Base-by-base conservation (phyloP, 2,888 invertebrate species). In the Spodoptera exigua region DNA sequence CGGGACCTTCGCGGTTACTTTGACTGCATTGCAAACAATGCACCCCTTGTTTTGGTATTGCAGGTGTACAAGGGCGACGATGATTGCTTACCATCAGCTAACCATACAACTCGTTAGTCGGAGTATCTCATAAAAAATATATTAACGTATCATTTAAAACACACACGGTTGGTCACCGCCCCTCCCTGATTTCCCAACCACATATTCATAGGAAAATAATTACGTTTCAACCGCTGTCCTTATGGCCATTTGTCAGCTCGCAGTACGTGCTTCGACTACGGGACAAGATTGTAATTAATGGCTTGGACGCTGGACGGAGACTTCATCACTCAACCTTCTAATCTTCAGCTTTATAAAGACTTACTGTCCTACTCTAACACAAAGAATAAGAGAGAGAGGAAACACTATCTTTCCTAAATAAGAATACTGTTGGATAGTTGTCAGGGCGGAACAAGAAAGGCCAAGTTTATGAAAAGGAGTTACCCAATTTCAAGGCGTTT, bases 221-320 rank as follows among this genome's bases (percentile, higher is more conserved):
- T 78, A 74, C 71, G 63, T 78, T 79, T 79, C 70, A 73, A 55
- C 65, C 71, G 66, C 68, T 64, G 59, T 72, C 65, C 77, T 76
- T 76, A 74, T 70, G 76, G 76, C 74, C 83, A 81, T 82, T 82
- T 79, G 80, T 82, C 83, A 83, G 72, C 40, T 54, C 17, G 37
- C 12, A 16, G 59, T 56, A 76, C 84, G 83, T 83, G 83, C 72
- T 71, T 47, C 48, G 81, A 72, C 70, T 80, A 56, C 47, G 68
- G 54, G 55, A 61, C 58, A 55, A 65, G 56, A 58, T 63, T 52
- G 65, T 80, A 79, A 82, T 82, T 82, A 82, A 83, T 80, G 82
- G 61, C 74, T 44, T 45, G 63, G 69, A 74, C 67, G 57, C 58
- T 40, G 37, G 37, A 61, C 60, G 44, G 45, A 68, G 65, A 69